Evolutionary conservation across 2,113 vertebrate genomes (phyloP).

Genomic region (Mobula hypostoma): DNA sequence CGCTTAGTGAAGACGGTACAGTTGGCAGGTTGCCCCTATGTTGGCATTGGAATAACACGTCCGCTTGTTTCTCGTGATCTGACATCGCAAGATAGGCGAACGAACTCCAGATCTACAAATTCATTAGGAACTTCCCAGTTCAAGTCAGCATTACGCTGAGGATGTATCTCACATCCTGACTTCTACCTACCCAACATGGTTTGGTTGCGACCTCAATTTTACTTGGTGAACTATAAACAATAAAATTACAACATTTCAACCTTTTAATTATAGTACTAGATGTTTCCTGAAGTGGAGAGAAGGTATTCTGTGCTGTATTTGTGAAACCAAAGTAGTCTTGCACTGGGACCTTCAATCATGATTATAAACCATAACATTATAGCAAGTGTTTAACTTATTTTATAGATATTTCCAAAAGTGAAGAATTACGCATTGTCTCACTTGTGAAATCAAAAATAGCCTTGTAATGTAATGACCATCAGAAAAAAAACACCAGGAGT

Average conservation of each 20-base stretch:
- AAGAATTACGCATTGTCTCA: neutral
- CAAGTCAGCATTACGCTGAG: neutral
- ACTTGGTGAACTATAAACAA: neutral
- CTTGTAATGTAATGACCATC: neutral
- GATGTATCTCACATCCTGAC: neutral
- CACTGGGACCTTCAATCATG: neutral
- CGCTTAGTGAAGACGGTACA: neutral
- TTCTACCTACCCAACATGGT: neutral
- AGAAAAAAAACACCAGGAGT: neutral
- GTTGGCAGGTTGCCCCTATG: neutral
- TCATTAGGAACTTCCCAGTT: neutral
- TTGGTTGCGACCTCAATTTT: neutral
- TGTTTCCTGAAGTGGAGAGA: neutral
- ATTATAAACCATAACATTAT: neutral
- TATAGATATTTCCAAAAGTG: neutral
- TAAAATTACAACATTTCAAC: neutral
- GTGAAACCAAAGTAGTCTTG: neutral
- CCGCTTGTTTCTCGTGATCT: neutral
- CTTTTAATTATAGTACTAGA: neutral
- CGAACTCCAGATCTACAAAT: neutral
- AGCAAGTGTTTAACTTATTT: neutral
- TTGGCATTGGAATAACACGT: neutral
- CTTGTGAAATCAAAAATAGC: neutral
- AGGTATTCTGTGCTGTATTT: neutral
- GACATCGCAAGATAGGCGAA: neutral